Evolutionary conservation across 2,113 vertebrate genomes (phyloP).

Genomic region (Triplophysa rosa): DNA sequence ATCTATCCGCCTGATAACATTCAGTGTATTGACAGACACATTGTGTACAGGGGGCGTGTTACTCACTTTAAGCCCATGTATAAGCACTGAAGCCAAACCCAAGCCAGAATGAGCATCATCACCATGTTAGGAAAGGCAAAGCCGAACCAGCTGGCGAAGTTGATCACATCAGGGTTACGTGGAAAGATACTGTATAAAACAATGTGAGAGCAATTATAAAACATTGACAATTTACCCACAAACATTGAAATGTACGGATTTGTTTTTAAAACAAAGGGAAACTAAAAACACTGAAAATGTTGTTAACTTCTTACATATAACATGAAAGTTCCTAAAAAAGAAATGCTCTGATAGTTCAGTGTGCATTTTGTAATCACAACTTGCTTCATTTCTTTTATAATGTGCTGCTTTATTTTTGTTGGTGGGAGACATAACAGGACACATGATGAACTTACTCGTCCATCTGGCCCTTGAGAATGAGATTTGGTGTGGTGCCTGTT

Average conservation of each 20-base stretch:
- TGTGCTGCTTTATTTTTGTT: neutral
- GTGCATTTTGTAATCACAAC: too few species aligned
- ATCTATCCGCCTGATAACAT: neutral
- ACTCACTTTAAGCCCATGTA: conserved; percentile 91
- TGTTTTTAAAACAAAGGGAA: too few species aligned
- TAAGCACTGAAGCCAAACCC: conserved; percentile 85
- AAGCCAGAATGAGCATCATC: conserved; percentile 78
- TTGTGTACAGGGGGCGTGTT: neutral
- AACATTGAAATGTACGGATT: too few species aligned
- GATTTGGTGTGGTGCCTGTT: conserved; percentile 89
- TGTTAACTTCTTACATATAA: too few species aligned
- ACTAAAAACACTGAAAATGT: too few species aligned
- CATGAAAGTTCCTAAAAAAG: too few species aligned
- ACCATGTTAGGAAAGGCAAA: conserved; percentile 86
- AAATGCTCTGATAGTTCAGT: too few species aligned
- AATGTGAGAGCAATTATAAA: neutral
- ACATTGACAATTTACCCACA: too few species aligned
- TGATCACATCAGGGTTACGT: conserved; percentile 74
- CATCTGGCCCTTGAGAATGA: conserved; percentile 90
- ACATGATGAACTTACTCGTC: conserved; percentile 74
- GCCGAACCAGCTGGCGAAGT: conserved; percentile 91
- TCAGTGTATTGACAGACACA: neutral
- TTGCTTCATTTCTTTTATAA: neutral
- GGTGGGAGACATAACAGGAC: neutral
- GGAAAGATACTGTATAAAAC: conserved; percentile 75